A percentile compares a stretch with the other conserved stretches of the same genome.
Evolutionary conservation across 2,888 invertebrate genomes (phyloP).

Genomic region (Cephus sareptanus): DNA sequence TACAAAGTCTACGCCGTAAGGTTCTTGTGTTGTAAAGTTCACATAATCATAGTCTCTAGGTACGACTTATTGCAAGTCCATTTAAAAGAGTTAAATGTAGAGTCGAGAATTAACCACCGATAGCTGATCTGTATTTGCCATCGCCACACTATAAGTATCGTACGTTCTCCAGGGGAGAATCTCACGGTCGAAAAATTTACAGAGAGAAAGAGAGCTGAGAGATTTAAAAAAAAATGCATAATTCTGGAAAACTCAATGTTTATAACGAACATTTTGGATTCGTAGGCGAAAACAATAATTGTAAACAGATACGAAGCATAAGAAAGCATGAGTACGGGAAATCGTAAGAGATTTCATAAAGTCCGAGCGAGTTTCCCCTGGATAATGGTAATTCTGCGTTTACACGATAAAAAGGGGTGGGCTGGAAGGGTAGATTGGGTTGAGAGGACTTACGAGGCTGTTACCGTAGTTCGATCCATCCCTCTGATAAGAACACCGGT

Average conservation of each 20-base stretch:
- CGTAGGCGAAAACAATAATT: conserved; percentile 7
- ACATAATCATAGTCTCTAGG: conserved; percentile 65
- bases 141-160: conserved; percentile 42
- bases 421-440: not conserved
- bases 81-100: conserved; percentile 51
- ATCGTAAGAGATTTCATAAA: conserved; percentile 9
- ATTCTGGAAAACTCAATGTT: not conserved
- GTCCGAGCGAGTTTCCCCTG: not conserved
- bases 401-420: conserved; percentile 5
- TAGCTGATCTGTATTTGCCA: conserved; percentile 61
- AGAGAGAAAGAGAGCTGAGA: not conserved
- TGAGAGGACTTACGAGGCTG: not conserved
- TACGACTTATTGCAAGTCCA: conserved; percentile 54
- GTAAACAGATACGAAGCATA: conserved; percentile 21
- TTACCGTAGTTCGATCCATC: conserved; percentile 6
- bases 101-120: conserved; percentile 60
- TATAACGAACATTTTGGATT: too few species aligned
- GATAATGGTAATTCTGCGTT: not conserved
- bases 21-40: conserved; percentile 66
- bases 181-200: not conserved
- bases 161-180: not conserved
- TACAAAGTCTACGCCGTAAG: conserved; percentile 65
- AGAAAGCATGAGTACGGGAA: conserved; percentile 15
- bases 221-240: not conserved
- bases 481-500: not conserved